Base-by-base conservation (phyloP, 2,797 vertebrate species). In the Peromyscus attwateri region DNA sequence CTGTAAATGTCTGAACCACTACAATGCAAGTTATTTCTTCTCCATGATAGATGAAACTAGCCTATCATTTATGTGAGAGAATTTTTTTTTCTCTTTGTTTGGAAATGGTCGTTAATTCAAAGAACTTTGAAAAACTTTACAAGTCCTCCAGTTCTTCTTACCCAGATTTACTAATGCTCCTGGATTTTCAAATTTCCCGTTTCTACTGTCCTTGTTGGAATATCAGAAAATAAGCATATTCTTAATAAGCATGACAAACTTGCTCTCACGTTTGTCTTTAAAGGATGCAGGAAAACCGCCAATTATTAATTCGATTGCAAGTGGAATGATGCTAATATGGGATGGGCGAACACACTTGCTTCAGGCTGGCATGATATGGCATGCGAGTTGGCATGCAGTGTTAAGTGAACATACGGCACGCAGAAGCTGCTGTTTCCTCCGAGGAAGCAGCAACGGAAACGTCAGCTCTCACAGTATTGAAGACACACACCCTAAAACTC, bases 361-460 rank as follows among this genome's bases (percentile, higher is more conserved):
- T 96, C 96, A 96, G 95, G 92, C 96, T 97, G 97, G 97, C 97
- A 97, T 96, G 97, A 97, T 97, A 97, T 97, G 97, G 96, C 97
- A 93, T 97, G 96, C 97, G 95, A 97, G 95, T 95, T 98, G 97
- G 98, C 98, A 91, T 96, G 95, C 96, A 93, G 94, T 83, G 92
- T 82, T 91, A 91, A 87, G 66, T 87, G 97, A 97, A 91, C 97
- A 98, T 97, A 98, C 96, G 97, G 97, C 81, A 98, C 88, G 91
- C 96, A 98, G 96, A 97, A 97, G 96, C 96, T 97, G 97, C 97
- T 96, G 95, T 96, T 97, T 97, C 96, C 95, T 97, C 96, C 55
- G 75, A 95, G 95, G 97, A 97, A 96, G 97, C 93, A 97, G 97
- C 94, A 49, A 96, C 21, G 46, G 87, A 94, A 97, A 96, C 55